Base-by-base conservation (phyloP, 2,888 invertebrate genomes). In the Phania funesta region DNA sequence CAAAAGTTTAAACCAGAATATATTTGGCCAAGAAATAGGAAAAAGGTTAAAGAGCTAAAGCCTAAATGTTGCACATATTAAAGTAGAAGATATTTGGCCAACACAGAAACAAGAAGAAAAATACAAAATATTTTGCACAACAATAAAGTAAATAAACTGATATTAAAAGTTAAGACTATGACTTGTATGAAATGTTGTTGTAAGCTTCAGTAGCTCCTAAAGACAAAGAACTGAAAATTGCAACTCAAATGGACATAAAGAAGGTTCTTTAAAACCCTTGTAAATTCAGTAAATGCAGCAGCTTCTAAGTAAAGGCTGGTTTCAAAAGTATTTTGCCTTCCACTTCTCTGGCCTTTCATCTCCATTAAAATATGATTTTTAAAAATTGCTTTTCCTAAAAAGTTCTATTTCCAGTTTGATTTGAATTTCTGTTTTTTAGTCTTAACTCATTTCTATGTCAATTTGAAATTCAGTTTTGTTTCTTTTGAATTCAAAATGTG, bases 61-160 rank as follows among this genome's bases (percentile, higher is more conserved):
- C 46, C 64, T 74, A 74, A 80, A 75, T 70, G 75, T 64, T 44
- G 56, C 74, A 71, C 56, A 58, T 46, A 52, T 58, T 54, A 64
- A 41, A 50, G 22, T 41, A 54, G 13, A 11, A 22, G 9, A 11
- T 18, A 41, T 38, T 76, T 76, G 38, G 29, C 58, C 67, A 38
- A 38, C 29, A 18, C 8, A 41, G 9, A 9, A 4, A 29, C 1
- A 38, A 1, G 3, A 3, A 16, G 3, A 56, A 16, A 18, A 56
- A 7, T 26, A 35, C 22, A 5, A 16, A 35, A 22, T 8, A 48
- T 38, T 60, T 13, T 26, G 8, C 18, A 48, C 1, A 41, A 48
- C 26, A 7, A 22, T 48, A n/a, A 18, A 38, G 20, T 26, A 26
- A 3, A 50, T 48, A 20, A 38, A 50, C 38, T 71, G 8, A 20